A percentile compares a stretch with the other conserved stretches of the same genome.
Conservation (phyloP, 2,888 invertebrate genomes). For the Hetaerina titia region DNA sequence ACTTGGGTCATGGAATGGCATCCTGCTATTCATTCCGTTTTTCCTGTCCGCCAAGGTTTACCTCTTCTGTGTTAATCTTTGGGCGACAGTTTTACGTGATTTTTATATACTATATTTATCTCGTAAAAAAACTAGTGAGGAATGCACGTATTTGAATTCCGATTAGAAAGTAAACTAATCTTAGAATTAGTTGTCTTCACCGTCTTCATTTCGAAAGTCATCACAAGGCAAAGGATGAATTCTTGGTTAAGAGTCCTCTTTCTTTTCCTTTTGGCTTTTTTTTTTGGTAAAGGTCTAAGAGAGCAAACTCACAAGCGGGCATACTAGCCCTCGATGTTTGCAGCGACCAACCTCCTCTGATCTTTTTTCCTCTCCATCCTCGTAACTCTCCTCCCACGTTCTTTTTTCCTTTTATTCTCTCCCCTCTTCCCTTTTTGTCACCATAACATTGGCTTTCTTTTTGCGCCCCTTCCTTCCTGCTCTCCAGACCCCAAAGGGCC, state of each 20-base stretch:
- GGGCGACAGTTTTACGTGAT: no score
- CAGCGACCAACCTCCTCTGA: background rate
- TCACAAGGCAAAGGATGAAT: background rate
- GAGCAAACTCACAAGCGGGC: background rate
- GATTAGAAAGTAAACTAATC: no score
- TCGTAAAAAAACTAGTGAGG: no score
- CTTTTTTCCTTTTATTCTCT: background rate
- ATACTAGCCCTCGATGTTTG: background rate
- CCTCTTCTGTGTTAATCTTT: no score
- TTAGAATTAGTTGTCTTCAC: no score
- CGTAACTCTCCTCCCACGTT: background rate
- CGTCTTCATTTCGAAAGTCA: background rate
- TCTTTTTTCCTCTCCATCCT: background rate
- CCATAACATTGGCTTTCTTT: constrained; percentile 25
- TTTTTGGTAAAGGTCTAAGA: background rate
- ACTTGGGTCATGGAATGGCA: no score
- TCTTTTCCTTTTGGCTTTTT: background rate
- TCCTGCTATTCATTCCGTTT: no score
- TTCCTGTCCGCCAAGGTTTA: no score
- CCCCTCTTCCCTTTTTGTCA: background rate
- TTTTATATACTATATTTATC: no score
- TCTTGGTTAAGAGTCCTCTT: background rate
- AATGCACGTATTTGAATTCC: no score
- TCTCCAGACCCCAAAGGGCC: background rate
- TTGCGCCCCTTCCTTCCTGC: background rate